Evolutionary conservation across 2,113 vertebrate species (phyloP).

Genomic region (Pristiophorus japonicus): DNA sequence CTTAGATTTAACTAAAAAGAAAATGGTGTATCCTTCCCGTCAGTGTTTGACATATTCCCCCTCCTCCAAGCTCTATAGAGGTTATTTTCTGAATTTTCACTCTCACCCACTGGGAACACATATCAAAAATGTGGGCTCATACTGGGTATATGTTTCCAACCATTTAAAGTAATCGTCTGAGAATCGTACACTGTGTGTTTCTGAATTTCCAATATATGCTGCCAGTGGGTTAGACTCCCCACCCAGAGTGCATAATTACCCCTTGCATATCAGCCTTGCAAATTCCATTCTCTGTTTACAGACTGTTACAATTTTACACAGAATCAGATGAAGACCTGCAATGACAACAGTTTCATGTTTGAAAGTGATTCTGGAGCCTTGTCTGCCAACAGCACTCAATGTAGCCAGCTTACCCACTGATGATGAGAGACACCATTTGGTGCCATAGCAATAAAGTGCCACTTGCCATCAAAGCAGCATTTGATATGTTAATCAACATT

Average conservation of each 20-base stretch:
- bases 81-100: not conserved
- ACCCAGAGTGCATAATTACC: not conserved
- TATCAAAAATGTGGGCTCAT: no score
- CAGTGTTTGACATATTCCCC: not conserved
- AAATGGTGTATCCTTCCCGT: not conserved
- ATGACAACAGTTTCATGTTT: not conserved
- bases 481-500: not conserved
- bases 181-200: not conserved
- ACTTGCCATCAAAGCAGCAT: not conserved
- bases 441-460: conserved; percentile 3
- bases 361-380: not conserved
- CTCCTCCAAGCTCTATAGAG: not conserved
- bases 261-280: not conserved
- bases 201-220: not conserved
- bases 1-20: not conserved
- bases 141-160: not conserved
- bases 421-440: not conserved
- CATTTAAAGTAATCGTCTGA: not conserved
- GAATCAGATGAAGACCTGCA: not conserved
- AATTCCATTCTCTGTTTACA: conserved; percentile 12
- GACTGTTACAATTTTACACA: not conserved
- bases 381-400: not conserved
- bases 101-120: not conserved
- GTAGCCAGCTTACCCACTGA: not conserved
- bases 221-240: not conserved